Conservation (phyloP, 2,888 invertebrate genomes). For the Achlya flavicornis region DNA sequence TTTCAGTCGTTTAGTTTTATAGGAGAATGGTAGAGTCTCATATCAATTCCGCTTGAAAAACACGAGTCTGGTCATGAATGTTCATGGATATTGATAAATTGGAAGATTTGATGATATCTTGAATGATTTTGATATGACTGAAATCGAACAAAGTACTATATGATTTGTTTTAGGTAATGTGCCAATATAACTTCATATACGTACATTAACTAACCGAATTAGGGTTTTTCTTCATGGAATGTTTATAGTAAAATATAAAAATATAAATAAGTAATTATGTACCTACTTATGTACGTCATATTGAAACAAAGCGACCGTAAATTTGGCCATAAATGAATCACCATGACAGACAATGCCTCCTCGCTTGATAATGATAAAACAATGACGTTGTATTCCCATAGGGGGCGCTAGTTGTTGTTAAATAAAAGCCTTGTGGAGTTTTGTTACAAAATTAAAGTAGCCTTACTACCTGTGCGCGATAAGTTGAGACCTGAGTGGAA, state of each 20-base stretch:
- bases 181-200: no score
- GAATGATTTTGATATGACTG: background rate
- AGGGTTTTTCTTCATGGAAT: no score
- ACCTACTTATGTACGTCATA: no score
- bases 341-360: conserved; percentile 78
- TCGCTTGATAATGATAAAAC: conserved; percentile 47
- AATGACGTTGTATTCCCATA: conserved; percentile 57
- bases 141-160: background rate
- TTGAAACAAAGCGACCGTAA: conserved; percentile 18
- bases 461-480: no score
- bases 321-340: conserved; percentile 61
- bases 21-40: background rate
- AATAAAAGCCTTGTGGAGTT: conserved; percentile 13
- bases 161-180: no score
- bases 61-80: background rate
- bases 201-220: no score
- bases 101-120: background rate
- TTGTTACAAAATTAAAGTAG: no score
- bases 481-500: no score
- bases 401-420: conserved; percentile 64
- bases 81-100: conserved; percentile 1
- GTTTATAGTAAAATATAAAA: no score
- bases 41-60: background rate
- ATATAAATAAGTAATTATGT: no score
- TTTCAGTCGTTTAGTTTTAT: conserved; percentile 55